A percentile compares a stretch with the other conserved stretches of the same genome.
Conservation (phyloP, 2,113 vertebrate species). For the Promerops cafer region DNA sequence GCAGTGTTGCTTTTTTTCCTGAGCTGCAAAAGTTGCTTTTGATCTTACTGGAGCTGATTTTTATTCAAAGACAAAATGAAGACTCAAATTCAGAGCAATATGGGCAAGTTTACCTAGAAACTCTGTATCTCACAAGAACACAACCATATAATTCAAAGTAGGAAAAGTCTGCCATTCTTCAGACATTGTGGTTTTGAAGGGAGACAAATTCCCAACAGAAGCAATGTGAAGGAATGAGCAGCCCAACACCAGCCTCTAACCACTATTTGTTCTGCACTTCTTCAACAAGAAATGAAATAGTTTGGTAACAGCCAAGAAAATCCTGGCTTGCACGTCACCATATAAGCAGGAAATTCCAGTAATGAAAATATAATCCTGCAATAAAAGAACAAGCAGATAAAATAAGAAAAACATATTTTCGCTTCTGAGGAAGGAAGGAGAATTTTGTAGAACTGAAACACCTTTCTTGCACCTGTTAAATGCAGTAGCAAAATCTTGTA, state of each 20-base stretch:
- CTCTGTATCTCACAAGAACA: background rate
- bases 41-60: background rate
- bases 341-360: constrained; percentile 23
- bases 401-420: background rate
- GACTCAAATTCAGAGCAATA: background rate
- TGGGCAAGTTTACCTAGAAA: background rate
- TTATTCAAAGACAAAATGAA: background rate
- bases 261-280: background rate
- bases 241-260: background rate
- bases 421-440: background rate
- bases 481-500: background rate
- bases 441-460: background rate
- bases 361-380: constrained; percentile 5
- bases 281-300: background rate
- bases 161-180: background rate
- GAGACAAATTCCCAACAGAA: background rate
- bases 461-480: background rate
- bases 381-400: background rate
- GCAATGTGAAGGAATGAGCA: background rate
- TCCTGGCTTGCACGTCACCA: background rate
- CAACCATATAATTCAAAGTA: background rate
- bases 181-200: background rate
- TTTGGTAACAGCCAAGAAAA: constrained; percentile 31
- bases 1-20: background rate
- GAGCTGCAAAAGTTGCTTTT: background rate